These are phyloP conservation scores for Pygoscelis antarcticus DNA, from an alignment of 2,113 vertebrate genomes.

Conservation along the genomic window DNA sequence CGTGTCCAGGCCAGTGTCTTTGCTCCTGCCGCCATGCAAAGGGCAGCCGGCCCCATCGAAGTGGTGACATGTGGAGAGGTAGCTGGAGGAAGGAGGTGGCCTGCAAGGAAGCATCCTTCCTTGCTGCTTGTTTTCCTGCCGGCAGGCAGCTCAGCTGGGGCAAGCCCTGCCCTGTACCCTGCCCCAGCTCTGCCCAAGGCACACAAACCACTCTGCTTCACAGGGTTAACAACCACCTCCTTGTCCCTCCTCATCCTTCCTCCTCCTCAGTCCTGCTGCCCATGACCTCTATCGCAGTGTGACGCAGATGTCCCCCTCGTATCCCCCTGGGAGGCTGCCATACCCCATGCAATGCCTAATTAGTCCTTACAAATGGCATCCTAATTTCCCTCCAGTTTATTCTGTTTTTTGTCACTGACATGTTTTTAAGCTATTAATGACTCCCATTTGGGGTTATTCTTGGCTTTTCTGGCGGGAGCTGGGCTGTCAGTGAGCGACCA, in stretches of 20 bases:
- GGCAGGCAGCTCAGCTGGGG: not conserved
- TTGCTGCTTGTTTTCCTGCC: not conserved
- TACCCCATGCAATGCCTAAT: not conserved
- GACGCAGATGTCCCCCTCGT: not conserved
- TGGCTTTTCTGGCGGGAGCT: not conserved
- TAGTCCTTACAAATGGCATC: not conserved
- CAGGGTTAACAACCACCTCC: not conserved
- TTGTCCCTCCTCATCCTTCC: not conserved
- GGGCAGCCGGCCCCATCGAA: not conserved
- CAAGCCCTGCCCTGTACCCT: not conserved
- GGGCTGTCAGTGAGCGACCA: not conserved
- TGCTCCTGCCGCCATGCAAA: not conserved
- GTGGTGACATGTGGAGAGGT: not conserved
- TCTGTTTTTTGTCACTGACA: not conserved
- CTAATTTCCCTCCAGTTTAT: not conserved
- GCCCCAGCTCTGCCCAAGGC: not conserved
- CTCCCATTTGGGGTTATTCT: not conserved
- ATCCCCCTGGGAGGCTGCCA: fast-evolving
- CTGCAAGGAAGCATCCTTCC: not conserved
- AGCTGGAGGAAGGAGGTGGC: not conserved
- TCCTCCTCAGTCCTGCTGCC: not conserved
- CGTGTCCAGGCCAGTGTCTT: not conserved
- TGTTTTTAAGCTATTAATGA: not conserved
- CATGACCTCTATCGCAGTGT: not conserved
- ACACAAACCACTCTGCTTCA: not conserved